Base-by-base conservation (phyloP, 2,797 vertebrate species). In the Myripristis murdjan region DNA sequence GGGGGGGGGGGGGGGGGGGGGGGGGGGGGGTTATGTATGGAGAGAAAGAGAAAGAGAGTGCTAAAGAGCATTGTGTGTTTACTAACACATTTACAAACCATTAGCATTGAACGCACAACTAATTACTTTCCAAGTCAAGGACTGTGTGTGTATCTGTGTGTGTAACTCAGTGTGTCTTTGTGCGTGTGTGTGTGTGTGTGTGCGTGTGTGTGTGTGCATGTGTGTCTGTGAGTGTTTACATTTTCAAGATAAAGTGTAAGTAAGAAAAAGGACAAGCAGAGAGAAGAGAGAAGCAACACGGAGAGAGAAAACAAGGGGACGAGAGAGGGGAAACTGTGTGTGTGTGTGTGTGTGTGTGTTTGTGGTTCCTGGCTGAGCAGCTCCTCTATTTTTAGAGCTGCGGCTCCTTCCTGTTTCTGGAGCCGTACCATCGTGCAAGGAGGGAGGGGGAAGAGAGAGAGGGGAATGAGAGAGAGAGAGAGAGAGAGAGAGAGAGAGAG, bases 361-460 rank as follows among this genome's bases (percentile, higher is more conserved):
- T 82, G 83, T 86, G 87, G 90, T 91, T 90, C 76, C 87, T 91
- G 90, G 90, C 87, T 85, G 81, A 88, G 88, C 86, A 75, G 85
- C 82, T 88, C 61, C 79, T 87, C 93, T 95, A 94, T 95, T 93
- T 94, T 92, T 94, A 95, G 92, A 92, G 86, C 87, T 90, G 90
- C 62, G 73, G 88, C 86, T 87, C 90, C 92, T 95, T 94, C 93
- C 93, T 93, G 93, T 93, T 94, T 93, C 91, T 92, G 91, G 91
- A 94, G 93, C 90, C 84, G 85, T 86, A 91, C 80, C 90, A 93
- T 91, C 89, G 84, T 78, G 77, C 77, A 81, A 82, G 77, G 83
- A 75, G 75, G 65, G 77, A 84, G 83, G 59, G 83, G 75, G 77
- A 77, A 72, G 39, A 37, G 26, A 35, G 37, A 37, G 53, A 64